Base-by-base conservation (phyloP, 2,113 vertebrate genomes). In the Guaruba guarouba region DNA sequence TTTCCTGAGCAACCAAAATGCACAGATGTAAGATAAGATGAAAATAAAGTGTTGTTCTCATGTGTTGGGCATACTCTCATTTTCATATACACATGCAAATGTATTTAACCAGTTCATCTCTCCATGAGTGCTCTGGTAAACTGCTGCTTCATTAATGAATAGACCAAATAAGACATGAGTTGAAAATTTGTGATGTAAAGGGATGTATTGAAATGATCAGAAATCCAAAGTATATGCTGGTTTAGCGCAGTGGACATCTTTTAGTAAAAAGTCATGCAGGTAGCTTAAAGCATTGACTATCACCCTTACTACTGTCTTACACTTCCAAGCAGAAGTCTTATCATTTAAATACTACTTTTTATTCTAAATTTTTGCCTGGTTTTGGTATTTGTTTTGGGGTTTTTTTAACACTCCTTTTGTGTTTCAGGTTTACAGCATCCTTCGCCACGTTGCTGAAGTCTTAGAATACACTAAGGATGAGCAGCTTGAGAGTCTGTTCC, bases 401-500 rank as follows among this genome's bases (percentile, higher is more conserved):
- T 18, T 57, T 48, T 81, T 51, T 70, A 80, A 70, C 13, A 29
- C 7, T 15, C 18, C 27, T 70, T 44, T 82, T 88, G 35, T 74
- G 79, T 94, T 80, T 19, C 95, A 99, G 99, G 99, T 99, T 86
- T 99, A 99, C 96, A 99, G 99, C 97, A 99, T 99, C 93, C 98
- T 99, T 96, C 98, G 99, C 64, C 99, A 99, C 14, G 99, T 99
- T 93, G 99, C 99, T 13, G 99, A 99, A 88, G 99, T 99, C 78
- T 97, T 99, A 96, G 99, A 99, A 14, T 99, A 99, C 97, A 99
- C 97, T 55, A 99, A 99, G 96, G 99, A 99, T 46, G 99, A 99
- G 93, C 99, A 99, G 94, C 98, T 99, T 43, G 99, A 99, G 95
- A 99, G 99, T 93, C 97, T 99, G 61, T 99, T 99, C 97, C 99